Base-by-base conservation (phyloP, 2,888 invertebrate species). In the Orchesellides sinensis region DNA sequence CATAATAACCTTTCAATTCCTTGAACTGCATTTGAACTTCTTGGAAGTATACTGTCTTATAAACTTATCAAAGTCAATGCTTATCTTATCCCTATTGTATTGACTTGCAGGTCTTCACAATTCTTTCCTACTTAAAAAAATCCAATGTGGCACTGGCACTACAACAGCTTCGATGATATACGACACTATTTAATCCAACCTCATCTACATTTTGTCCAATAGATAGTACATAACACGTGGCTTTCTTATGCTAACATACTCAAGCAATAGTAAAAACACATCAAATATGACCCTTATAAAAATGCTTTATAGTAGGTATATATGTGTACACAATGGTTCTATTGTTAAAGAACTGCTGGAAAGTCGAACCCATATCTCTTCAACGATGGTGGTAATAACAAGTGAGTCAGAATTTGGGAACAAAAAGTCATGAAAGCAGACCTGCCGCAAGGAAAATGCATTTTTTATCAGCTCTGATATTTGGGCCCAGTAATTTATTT, bases 111-210 rank as follows among this genome's bases (percentile, higher is more conserved):
- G 70, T 52, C 69, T 66, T 65, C 65, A 32, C n/a, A n/a, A n/a
- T n/a, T n/a, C n/a, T 40, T 29, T 66, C 10, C 45, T 45, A 25
- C 27, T 47, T 45, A 65, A 17, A 54, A 45, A 63, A 68, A 59
- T 45, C 52, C 63, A 74, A 49, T 74, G 52, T 63, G 65, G 12
- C 21, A 14, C 74, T 40, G 65, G 14, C 21, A 12, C 74, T 54
- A 74, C 49, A 65, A 52, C 66, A 66, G 63, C 27, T 61, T 65
- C 63, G 27, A 79, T 79, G 72, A 70, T 70, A 72, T 72, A 79
- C 65, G 79, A 65, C 54, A 72, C 79, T 70, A 79, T 79, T 79
- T 79, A 70, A 79, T 79, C 79, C 79, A 35, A 65, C 65, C 79
- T 63, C 70, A 72, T 79, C 79, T 79, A 35, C 79, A 79, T 79